Percentiles rank a stretch among this genome's conserved stretches.
phyloP scores from a whole-genome alignment of 1,140 invertebrate genomes.

The Caenorhabditis elegans region WBcel235 BX284606.5:10834501-10835000 shows the following conservation, averaged over 20 bases:
- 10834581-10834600: background rate
- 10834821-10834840: background rate
- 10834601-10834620: background rate
- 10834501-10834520: too few relatives aligned
- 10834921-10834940: too few relatives aligned
- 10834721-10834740: constrained; percentile 19
- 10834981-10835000: too few relatives aligned
- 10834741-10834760: background rate
- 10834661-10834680: constrained; percentile 16
- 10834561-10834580: too few relatives aligned
- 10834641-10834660: background rate
- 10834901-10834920: too few relatives aligned
- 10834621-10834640: background rate
- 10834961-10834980: too few relatives aligned
- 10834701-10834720: too few relatives aligned
- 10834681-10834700: background rate
- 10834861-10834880: background rate
- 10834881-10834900: too few relatives aligned
- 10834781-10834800: constrained; percentile 27
- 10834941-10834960: too few relatives aligned
- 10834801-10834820: background rate
- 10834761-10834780: background rate
- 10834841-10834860: background rate
- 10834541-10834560: too few relatives aligned
- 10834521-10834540: background rate